phyloP scores from a whole-genome alignment of 2,797 vertebrate species.

The Cyprinella venusta region DNA sequence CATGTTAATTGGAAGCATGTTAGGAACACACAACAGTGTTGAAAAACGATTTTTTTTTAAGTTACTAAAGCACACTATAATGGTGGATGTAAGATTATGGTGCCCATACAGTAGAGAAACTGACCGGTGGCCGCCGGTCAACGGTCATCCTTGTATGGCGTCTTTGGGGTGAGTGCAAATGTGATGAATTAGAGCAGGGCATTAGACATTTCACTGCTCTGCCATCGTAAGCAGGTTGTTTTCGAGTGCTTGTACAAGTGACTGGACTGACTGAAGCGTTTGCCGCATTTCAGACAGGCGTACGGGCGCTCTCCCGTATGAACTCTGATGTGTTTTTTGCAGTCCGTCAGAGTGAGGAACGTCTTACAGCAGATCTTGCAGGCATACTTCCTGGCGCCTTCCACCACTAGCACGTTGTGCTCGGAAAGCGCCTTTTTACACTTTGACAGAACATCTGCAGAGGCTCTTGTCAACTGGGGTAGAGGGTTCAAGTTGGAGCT shows the following conservation, averaged over 20 bases:
- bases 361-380: slow-evolving; percentile 99
- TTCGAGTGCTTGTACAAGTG: slow-evolving; percentile 99
- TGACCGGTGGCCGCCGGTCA: neutral
- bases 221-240: slow-evolving; percentile 97
- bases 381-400: slow-evolving; percentile 96
- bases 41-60: neutral
- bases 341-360: slow-evolving; percentile 96
- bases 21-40: neutral
- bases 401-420: slow-evolving; percentile 97
- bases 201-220: slow-evolving; percentile 91
- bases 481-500: slow-evolving; percentile 67
- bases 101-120: neutral
- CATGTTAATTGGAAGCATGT: slow-evolving; percentile 11
- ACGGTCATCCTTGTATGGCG: neutral
- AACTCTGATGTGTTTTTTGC: slow-evolving; percentile 98
- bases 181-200: slow-evolving; percentile 79
- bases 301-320: slow-evolving; percentile 98
- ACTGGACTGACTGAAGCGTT: slow-evolving; percentile 97
- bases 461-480: slow-evolving; percentile 91
- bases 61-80: neutral
- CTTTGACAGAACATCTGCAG: slow-evolving; percentile 95
- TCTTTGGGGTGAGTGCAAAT: neutral
- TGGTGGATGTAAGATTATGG: neutral
- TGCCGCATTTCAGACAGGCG: slow-evolving; percentile 97
- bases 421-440: slow-evolving; percentile 98